These are phyloP conservation scores for Conus betulinus DNA, from an alignment of 1,140 invertebrate species.

Conservation along the genomic window DNA sequence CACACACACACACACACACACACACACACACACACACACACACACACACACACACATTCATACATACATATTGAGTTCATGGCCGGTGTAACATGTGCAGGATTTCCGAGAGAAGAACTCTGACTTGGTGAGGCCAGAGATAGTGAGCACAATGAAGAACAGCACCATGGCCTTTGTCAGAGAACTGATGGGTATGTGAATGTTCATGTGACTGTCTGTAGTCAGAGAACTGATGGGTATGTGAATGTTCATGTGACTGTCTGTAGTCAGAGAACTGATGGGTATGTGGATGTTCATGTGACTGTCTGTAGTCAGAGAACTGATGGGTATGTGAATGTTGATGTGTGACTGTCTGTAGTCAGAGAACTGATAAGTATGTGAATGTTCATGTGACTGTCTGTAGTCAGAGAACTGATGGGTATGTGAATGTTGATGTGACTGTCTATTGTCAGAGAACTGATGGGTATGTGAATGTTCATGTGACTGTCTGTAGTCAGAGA, in stretches of 20 bases:
- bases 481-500: too few species aligned
- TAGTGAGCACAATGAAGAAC: constrained; percentile 94
- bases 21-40: too few species aligned
- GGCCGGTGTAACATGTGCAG: constrained; percentile 71
- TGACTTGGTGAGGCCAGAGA: constrained; percentile 94
- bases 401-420: constrained; percentile 94
- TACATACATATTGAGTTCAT: too few species aligned
- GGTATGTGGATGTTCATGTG: too few species aligned
- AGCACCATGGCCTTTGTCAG: constrained; percentile 94
- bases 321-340: too few species aligned
- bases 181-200: constrained; percentile 87
- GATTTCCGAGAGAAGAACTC: constrained; percentile 98
- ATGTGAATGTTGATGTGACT: constrained; percentile 23
- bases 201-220: constrained; percentile 82
- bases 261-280: too few species aligned
- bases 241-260: constrained; percentile 9
- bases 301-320: too few species aligned
- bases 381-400: constrained; percentile 80
- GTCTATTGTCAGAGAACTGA: too few species aligned
- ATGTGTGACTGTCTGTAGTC: too few species aligned
- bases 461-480: too few species aligned
- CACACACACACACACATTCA: too few species aligned
- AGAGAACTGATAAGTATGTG: constrained; percentile 88
- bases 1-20: too few species aligned
- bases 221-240: constrained; percentile 92